phyloP scores from a whole-genome alignment of 1,140 invertebrate species.

The Rhopalosiphum maidis region DNA sequence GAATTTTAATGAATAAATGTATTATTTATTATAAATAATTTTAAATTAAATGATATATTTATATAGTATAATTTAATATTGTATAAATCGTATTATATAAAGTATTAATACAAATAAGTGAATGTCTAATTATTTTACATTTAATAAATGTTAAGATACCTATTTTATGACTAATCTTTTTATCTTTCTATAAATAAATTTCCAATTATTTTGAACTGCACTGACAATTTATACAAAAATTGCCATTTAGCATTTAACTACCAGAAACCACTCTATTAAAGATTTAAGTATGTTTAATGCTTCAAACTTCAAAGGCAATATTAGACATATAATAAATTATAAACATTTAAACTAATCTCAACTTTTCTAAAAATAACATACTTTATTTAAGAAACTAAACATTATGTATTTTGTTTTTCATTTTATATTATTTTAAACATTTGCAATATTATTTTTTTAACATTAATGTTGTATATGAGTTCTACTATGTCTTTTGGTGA shows the following conservation, averaged over 20 bases:
- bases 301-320: no score
- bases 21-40: not conserved
- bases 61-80: not conserved
- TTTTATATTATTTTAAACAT: not conserved
- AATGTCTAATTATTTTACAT: not conserved
- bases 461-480: not conserved
- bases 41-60: not conserved
- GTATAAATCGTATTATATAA: not conserved
- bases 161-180: not conserved
- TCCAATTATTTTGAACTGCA: no score
- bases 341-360: no score
- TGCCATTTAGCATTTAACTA: no score
- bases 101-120: not conserved
- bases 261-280: no score
- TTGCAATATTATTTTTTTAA: not conserved
- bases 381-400: not conserved
- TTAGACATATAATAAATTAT: no score
- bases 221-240: no score
- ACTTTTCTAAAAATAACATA: not conserved
- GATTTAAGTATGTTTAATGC: no score
- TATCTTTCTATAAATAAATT: not conserved
- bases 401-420: not conserved
- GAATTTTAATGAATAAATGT: not conserved
- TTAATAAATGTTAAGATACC: not conserved
- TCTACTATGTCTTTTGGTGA: not conserved